Base-by-base conservation (phyloP, 2,888 invertebrate genomes). In the Ormyrus nitidulus region DNA sequence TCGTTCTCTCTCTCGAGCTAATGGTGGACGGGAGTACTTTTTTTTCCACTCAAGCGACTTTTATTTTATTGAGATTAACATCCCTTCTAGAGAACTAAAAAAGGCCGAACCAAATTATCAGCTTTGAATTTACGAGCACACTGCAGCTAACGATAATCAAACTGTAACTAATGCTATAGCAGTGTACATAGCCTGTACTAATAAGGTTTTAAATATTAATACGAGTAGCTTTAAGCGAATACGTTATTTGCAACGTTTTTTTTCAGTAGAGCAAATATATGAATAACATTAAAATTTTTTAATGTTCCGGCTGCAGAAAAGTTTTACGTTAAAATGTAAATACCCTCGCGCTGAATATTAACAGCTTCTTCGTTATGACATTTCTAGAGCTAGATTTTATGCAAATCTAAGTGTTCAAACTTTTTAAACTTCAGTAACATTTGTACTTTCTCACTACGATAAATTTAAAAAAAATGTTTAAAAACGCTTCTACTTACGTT, bases 71-170 rank as follows among this genome's bases (percentile, higher is more conserved):
- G 8, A 49, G 13, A 49, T 56, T 56, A 56, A 68, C 9, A n/a
- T 13, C 54, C 19, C 44, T 49, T 61, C 53, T 34, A 34, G 34
- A 34, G 34, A 34, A 34, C 19, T 59, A 13, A 53, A 49, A 62
- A 62, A 58, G 62, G 68, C 49, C 44, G n/a, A 73, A 6, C 44
- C 8, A 54, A 34, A 34, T 74, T 62, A 73, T 49, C 46, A 64
- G 75, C 79, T 79, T 70, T n/a, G 10, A 70, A 75, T 59, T 75
- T 65, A 71, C 44, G n/a, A 13, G 70, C 74, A 70, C 53, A 59
- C 19, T 65, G 58, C 72, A 77, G 72, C 64, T 79, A 79, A 70
- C 13, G 6, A 68, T 46, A 19, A 61, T 53, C 48, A 64, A 74
- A 51, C 53, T 51, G 8, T 49, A 6, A 19, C 56, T 58, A 69